phyloP scores from a whole-genome alignment of 1,140 invertebrate species.

The Ips nitidus region DNA sequence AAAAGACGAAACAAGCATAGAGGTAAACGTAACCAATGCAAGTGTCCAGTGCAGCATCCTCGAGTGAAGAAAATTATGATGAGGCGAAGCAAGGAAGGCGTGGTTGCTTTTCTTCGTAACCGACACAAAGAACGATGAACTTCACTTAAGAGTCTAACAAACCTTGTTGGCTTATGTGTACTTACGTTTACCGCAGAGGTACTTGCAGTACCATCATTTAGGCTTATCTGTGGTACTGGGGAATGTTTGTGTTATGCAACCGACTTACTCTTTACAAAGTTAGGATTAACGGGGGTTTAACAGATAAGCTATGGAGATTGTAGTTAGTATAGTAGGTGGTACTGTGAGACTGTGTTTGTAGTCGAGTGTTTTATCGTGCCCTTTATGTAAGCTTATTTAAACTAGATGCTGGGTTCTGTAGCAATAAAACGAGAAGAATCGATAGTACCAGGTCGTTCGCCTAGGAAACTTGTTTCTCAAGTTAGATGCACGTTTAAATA shows the following conservation, averaged over 20 bases:
- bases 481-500: conserved; percentile 30
- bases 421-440: conserved; percentile 31
- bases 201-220: no score
- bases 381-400: conserved; percentile 13
- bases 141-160: conserved; percentile 26
- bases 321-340: no score
- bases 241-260: no score
- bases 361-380: not conserved
- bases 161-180: conserved; percentile 7
- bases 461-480: conserved; percentile 37
- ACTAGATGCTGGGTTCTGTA: conserved; percentile 24
- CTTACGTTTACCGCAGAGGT: not conserved
- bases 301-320: no score
- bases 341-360: no score
- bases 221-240: no score
- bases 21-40: conserved; percentile 21
- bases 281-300: no score
- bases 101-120: conserved; percentile 31
- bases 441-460: conserved; percentile 36
- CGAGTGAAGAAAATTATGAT: conserved; percentile 27
- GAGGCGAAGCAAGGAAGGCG: conserved; percentile 27
- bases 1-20: not conserved
- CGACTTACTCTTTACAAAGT: no score
- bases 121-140: conserved; percentile 31
- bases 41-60: conserved; percentile 22